Evolutionary conservation across 2,113 vertebrate species (phyloP).

Genomic region (Silurus glanis): DNA sequence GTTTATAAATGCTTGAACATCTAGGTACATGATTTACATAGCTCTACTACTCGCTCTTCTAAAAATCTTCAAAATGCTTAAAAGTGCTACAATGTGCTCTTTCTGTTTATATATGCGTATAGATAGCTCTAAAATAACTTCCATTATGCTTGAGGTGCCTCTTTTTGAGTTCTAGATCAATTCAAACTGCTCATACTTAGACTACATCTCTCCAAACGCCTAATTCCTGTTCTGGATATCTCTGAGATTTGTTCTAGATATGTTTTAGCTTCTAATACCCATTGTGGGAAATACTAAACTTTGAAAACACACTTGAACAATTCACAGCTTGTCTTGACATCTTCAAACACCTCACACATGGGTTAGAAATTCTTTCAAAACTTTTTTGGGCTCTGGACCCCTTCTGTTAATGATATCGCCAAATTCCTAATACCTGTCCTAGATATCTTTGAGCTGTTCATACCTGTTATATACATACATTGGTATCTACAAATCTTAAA

Average conservation of each 20-base stretch:
- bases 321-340: neutral
- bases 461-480: slow-evolving; percentile 55
- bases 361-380: neutral
- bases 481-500: neutral
- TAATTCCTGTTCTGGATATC: neutral
- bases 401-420: neutral
- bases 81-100: no score
- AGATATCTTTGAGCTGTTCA: neutral
- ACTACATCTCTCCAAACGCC: neutral
- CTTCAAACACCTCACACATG: neutral
- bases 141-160: no score
- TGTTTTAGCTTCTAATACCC: no score
- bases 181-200: no score
- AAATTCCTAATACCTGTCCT: neutral
- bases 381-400: neutral
- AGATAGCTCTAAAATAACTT: no score
- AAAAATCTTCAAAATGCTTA: neutral
- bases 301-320: no score
- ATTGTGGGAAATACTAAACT: neutral
- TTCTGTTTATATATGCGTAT: no score
- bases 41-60: neutral
- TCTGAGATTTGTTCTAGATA: neutral
- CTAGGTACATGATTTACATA: neutral
- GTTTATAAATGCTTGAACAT: neutral
- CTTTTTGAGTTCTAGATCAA: no score